Evolutionary conservation across 2,113 vertebrate species (phyloP).

Genomic region (Pycnonotus jocosus): DNA sequence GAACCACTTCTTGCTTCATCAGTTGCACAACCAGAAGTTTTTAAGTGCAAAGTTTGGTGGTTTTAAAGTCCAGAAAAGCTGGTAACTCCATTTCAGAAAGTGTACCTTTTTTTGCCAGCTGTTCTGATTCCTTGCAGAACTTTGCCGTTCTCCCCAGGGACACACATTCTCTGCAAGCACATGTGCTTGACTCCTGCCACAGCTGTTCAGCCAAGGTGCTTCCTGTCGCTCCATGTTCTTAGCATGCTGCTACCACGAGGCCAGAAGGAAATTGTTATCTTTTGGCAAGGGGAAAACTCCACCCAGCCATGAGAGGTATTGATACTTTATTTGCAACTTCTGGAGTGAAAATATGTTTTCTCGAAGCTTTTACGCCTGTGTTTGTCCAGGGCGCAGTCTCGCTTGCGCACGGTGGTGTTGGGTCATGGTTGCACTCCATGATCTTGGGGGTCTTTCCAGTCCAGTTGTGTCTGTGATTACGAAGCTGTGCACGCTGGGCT

Average conservation of each 20-base stretch:
- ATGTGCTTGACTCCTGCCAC: accelerated
- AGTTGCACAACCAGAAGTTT: not conserved
- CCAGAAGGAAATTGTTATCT: not conserved
- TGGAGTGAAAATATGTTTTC: accelerated
- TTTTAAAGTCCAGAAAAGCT: not conserved
- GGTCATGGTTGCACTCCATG: not conserved
- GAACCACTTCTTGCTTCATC: not conserved
- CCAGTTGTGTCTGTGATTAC: accelerated
- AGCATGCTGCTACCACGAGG: not conserved
- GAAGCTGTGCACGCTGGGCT: not conserved
- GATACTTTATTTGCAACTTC: not conserved
- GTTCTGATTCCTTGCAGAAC: not conserved
- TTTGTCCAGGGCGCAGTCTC: not conserved
- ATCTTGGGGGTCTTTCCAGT: too few relatives aligned
- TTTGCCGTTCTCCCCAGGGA: accelerated
- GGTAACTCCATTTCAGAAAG: not conserved
- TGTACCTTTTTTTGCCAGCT: accelerated
- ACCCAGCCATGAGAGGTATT: not conserved
- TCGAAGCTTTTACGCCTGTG: accelerated
- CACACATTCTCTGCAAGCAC: accelerated
- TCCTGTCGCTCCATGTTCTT: not conserved
- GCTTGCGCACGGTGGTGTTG: accelerated
- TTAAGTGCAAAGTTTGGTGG: not conserved
- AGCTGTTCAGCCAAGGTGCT: not conserved
- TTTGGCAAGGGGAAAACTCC: too few relatives aligned